Percentiles rank a stretch among this genome's conserved stretches.
These are phyloP conservation scores for Rhinoderma darwinii DNA, from an alignment of 2,113 vertebrate species.

Conservation along the genomic window DNA sequence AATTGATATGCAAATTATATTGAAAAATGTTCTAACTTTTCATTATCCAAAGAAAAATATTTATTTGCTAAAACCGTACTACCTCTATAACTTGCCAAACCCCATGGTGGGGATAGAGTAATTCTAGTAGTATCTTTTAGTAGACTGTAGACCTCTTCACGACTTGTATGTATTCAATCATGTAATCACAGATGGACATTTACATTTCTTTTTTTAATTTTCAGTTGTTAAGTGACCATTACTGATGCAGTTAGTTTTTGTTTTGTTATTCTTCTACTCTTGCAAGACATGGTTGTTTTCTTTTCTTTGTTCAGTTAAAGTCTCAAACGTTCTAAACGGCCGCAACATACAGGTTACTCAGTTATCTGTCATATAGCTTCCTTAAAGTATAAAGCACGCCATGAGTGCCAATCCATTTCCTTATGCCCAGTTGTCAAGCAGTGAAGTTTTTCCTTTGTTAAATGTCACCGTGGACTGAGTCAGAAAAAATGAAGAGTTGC, in stretches of 20 bases:
- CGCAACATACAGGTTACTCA: background rate
- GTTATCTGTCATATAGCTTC: background rate
- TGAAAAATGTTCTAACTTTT: too few relatives aligned
- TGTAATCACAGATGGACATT: background rate
- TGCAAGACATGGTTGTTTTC: background rate
- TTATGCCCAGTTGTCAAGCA: constrained; percentile 37
- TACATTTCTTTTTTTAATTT: background rate
- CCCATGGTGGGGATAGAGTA: too few relatives aligned
- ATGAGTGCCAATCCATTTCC: constrained; percentile 15
- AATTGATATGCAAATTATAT: too few relatives aligned
- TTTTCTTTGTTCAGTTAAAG: background rate
- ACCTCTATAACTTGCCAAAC: too few relatives aligned
- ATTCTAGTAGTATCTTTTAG: background rate
- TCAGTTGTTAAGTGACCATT: background rate
- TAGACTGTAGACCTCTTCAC: too few relatives aligned
- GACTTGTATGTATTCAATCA: too few relatives aligned
- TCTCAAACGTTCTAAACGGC: background rate
- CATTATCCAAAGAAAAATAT: too few relatives aligned
- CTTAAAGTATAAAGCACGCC: background rate
- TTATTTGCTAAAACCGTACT: too few relatives aligned
- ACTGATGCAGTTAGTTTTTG: background rate
- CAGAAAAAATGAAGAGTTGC: constrained; percentile 46
- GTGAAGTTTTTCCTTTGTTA: constrained; percentile 49
- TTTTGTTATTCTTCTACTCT: background rate
- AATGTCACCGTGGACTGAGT: constrained; percentile 40